Percentiles rank a stretch among this genome's conserved stretches.
These are phyloP conservation scores for Drosophila teissieri DNA, from an alignment of 1,140 invertebrate genomes.

Conservation along the genomic window DNA sequence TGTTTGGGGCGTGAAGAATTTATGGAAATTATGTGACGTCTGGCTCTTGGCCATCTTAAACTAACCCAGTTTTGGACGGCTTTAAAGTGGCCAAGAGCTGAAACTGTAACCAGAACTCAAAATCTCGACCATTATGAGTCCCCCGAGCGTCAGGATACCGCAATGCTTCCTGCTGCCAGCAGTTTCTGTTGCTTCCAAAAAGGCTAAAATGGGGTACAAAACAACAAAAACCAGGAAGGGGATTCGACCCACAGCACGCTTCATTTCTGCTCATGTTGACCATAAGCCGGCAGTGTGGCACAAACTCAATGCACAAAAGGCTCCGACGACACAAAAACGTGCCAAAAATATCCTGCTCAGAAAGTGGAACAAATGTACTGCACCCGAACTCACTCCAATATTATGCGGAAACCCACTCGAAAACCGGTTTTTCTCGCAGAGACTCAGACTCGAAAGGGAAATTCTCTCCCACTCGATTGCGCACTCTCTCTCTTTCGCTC, in stretches of 20 bases:
- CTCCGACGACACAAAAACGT: slow-evolving; percentile 49
- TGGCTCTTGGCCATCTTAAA: slow-evolving; percentile 8
- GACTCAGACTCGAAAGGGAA: slow-evolving; percentile 23
- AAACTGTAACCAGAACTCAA: slow-evolving; percentile 40
- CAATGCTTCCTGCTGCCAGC: slow-evolving; percentile 58
- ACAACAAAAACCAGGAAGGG: background rate
- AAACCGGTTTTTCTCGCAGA: slow-evolving; percentile 20
- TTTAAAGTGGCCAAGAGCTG: slow-evolving; percentile 19
- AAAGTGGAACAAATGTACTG: slow-evolving; percentile 68
- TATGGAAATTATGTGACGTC: slow-evolving; percentile 15
- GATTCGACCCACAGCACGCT: slow-evolving; percentile 49
- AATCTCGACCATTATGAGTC: slow-evolving; percentile 73
- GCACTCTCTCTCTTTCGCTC: background rate
- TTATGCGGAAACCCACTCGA: slow-evolving; percentile 11
- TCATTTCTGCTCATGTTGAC: slow-evolving; percentile 54
- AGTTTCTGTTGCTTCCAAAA: slow-evolving; percentile 16
- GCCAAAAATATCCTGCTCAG: slow-evolving; percentile 62
- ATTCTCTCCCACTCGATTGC: slow-evolving; percentile 18
- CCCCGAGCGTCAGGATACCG: slow-evolving; percentile 49
- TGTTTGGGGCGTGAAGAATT: slow-evolving; percentile 22
- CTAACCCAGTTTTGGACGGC: background rate
- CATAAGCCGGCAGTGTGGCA: slow-evolving; percentile 52
- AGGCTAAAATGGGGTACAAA: background rate
- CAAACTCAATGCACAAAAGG: slow-evolving; percentile 66
- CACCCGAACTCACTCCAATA: slow-evolving; percentile 16